Base-by-base conservation (phyloP, 2,113 vertebrate genomes). In the Lampris incognitus region DNA sequence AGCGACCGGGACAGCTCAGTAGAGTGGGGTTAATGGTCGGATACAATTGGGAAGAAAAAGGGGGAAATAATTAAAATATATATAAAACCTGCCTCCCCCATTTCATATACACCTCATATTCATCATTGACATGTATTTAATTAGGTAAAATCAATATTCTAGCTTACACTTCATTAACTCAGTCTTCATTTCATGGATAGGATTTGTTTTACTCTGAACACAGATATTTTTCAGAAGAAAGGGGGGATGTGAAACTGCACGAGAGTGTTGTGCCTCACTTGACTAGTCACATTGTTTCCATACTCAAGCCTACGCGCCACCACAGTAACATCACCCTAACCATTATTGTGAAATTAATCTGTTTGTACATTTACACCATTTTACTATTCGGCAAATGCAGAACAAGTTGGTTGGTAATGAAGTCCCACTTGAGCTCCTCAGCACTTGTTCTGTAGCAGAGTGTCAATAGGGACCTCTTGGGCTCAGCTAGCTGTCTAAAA, bases 401-500 rank as follows among this genome's bases (percentile, higher is more conserved):
- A 7, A 6, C 42, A 4, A 63, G 62, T 39, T 37, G 40, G 61
- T 5, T 60, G 8, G 9, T 69, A 66, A 64, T 77, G 68, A 74
- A 68, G 75, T 74, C 65, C 55, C 48, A 40, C 74, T 83, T 73
- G 59, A 84, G 76, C 78, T 77, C 9, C 58, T 74, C 51, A 82
- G 60, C 36, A 44, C 68, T 85, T 81, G 58, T 78, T 83, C 73
- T 74, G 62, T 65, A 75, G 71, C 1, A 9, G 60, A 81, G 56
- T 56, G 63, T 68, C 62, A 60, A 11, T 38, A 66, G 51, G 67
- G 82, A 65, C 64, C 82, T 71, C 75, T 83, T 70, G 76, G 81
- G 82, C 73, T 81, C 62, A 56, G 6, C 76, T 66, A 41, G 64
- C 83, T 77, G 63, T 91, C 81, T 63, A 48, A 79, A 74, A 66